These are phyloP conservation scores for Planococcus citri DNA, from an alignment of 1,140 invertebrate genomes.

Conservation along the genomic window DNA sequence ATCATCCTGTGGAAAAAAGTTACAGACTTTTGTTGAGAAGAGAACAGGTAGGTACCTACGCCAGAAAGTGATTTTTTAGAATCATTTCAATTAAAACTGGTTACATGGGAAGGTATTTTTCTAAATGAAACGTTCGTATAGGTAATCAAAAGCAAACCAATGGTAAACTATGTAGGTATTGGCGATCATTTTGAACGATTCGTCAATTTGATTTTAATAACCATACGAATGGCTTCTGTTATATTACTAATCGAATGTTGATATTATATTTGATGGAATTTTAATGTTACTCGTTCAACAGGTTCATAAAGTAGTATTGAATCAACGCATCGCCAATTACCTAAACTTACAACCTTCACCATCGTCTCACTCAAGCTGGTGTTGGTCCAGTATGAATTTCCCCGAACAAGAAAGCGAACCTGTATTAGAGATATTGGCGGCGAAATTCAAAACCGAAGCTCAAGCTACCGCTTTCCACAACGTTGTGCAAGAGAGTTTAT, in stretches of 20 bases:
- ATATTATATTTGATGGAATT: too few relatives aligned
- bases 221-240: too few relatives aligned
- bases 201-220: too few relatives aligned
- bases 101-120: neutral
- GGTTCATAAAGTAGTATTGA: conserved; percentile 56
- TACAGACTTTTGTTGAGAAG: conserved; percentile 68
- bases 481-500: neutral
- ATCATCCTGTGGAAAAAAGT: conserved; percentile 40
- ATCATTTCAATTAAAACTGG: too few relatives aligned
- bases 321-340: conserved; percentile 50
- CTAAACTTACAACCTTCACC: conserved; percentile 47
- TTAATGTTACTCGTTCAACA: conserved; percentile 32
- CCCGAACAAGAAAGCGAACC: conserved; percentile 61
- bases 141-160: too few relatives aligned
- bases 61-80: too few relatives aligned
- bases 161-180: too few relatives aligned
- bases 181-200: too few relatives aligned
- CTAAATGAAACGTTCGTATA: too few relatives aligned
- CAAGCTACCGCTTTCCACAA: conserved; percentile 26
- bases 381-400: conserved; percentile 44
- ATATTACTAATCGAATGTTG: too few relatives aligned
- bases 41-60: conserved; percentile 57
- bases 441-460: conserved; percentile 58
- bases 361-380: conserved; percentile 49
- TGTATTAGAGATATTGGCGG: conserved; percentile 54